Percentiles rank a stretch among this genome's conserved stretches.
Evolutionary conservation across 92 coral and sea anemone species (phyloP).

Genomic region (Palythoa caribaeorum): DNA sequence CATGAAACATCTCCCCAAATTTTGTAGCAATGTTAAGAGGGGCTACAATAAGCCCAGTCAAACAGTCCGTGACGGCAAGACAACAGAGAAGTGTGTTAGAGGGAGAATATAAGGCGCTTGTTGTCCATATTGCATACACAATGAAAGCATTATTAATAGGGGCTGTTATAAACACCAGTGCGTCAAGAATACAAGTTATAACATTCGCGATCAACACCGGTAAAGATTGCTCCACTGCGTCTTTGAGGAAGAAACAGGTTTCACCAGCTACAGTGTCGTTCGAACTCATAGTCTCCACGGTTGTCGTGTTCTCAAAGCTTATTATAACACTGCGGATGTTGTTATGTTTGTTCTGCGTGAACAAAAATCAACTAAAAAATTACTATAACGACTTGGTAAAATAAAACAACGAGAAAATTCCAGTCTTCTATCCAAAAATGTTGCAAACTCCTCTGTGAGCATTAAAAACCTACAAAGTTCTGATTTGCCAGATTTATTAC

Average conservation of each 20-base stretch:
- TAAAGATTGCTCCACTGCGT: slow-evolving; percentile 21
- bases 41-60: slow-evolving; percentile 27
- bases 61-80: slow-evolving; percentile 28
- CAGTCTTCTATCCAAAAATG: too few relatives aligned
- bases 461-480: too few relatives aligned
- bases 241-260: slow-evolving; percentile 26
- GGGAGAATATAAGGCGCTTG: slow-evolving; percentile 23
- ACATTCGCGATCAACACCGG: slow-evolving; percentile 27
- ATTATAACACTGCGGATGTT: not conserved
- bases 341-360: not conserved
- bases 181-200: slow-evolving; percentile 30
- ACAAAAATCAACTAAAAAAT: not conserved
- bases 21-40: slow-evolving; percentile 28
- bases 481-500: too few relatives aligned
- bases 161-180: slow-evolving; percentile 6
- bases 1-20: slow-evolving; percentile 11
- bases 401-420: too few relatives aligned
- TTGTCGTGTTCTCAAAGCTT: not conserved
- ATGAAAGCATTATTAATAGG: slow-evolving; percentile 32
- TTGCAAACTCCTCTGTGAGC: too few relatives aligned
- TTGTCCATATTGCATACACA: slow-evolving; percentile 41
- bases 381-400: not conserved
- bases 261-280: slow-evolving; percentile 13
- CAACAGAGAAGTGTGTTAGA: slow-evolving; percentile 43
- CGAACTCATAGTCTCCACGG: not conserved